Base-by-base conservation (phyloP, 2,797 vertebrate species). In the Sebastes umbrosus region DNA sequence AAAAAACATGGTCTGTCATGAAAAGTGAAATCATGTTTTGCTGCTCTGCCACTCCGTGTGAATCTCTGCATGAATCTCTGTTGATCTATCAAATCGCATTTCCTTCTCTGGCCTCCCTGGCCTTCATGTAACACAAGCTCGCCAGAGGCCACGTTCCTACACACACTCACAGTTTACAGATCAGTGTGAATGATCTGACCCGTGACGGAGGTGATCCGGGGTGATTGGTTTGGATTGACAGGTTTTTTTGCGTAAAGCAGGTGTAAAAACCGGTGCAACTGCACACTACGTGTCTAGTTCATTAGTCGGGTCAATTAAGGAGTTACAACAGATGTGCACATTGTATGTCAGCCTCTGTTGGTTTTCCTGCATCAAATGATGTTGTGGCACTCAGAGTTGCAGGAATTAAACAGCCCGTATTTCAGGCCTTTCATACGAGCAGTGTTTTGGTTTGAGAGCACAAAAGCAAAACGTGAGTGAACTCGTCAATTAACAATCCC, bases 401-500 rank as follows among this genome's bases (percentile, higher is more conserved):
- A 75, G 29, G 46, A 65, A 46, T 62, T 16, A 59, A 11, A 22
- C 59, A 71, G 34, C 66, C 67, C 11, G 46, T 13, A 22, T 65
- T 78, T 46, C 52, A 80, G 69, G 27, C 16, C 25, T 84, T 46
- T 68, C 71, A 55, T 31, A 43, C 20, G 29, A 20, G 29, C 59
- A 18, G 16, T 78, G 83, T 85, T 86, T 64, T 25, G 55, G 70
- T 80, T 71, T 31, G 20, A 72, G 77, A 69, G 55, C 55, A 14
- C 68, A 60, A 79, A 85, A 85, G 76, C 66, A 73, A 76, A 69
- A 87, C 55, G 60, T 85, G 84, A 90, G 75, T 18, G 16, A 71
- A 88, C 31, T 82, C 74, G 25, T 78, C 54, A 88, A 78, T 64
- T 62, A 70, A 74, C 46, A 64, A n/a, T 83, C 75, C 70, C 3